phyloP scores from a whole-genome alignment of 2,888 invertebrate species.

The Mellilla xanthometata region DNA sequence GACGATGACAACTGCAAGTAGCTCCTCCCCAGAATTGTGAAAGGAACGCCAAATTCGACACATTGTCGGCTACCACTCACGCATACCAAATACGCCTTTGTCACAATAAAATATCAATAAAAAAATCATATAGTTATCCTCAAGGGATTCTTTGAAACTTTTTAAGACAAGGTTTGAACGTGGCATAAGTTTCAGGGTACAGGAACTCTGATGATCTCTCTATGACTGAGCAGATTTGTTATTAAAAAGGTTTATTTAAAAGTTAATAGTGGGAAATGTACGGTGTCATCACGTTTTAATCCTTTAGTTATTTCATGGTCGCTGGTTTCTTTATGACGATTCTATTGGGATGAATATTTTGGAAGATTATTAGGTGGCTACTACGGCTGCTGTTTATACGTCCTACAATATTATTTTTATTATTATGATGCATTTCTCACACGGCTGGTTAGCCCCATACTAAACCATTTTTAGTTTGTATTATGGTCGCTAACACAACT shows the following conservation, averaged over 20 bases:
- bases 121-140: not conserved
- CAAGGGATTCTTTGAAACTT: not conserved
- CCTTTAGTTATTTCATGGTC: slow-evolving; percentile 72
- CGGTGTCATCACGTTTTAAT: slow-evolving; percentile 68
- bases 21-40: slow-evolving; percentile 58
- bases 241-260: slow-evolving; percentile 38
- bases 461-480: too few species aligned
- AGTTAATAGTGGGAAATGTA: slow-evolving; percentile 51
- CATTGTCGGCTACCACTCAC: slow-evolving; percentile 36
- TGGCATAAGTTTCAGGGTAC: slow-evolving; percentile 20
- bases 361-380: not conserved
- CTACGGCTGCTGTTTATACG: too few species aligned
- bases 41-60: slow-evolving; percentile 73
- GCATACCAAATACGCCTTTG: slow-evolving; percentile 10
- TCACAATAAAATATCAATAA: slow-evolving; percentile 3
- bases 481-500: too few species aligned
- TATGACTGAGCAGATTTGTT: slow-evolving; percentile 64
- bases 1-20: slow-evolving; percentile 66
- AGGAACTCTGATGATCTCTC: slow-evolving; percentile 64
- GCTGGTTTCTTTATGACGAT: slow-evolving; percentile 30
- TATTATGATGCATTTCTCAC: too few species aligned
- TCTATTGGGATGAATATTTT: slow-evolving; percentile 19
- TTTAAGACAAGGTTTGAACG: slow-evolving; percentile 1
- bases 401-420: too few species aligned
- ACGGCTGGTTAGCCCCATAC: too few species aligned